Percentiles rank a stretch among this genome's conserved stretches.
Evolutionary conservation across 2,113 vertebrate species (phyloP).

Genomic region (Vulpes vulpes): DNA sequence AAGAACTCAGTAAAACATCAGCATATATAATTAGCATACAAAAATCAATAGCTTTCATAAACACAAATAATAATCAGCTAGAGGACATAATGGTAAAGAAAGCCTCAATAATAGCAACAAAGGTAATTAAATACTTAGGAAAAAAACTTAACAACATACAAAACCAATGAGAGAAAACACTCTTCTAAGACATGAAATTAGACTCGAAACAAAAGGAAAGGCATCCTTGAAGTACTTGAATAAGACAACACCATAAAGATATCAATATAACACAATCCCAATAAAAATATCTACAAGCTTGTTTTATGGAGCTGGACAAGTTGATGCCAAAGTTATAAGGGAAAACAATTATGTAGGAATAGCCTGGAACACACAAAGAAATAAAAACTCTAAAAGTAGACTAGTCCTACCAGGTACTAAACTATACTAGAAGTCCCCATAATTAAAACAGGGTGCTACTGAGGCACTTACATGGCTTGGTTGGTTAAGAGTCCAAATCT

Average conservation of each 20-base stretch:
- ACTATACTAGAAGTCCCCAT: background rate
- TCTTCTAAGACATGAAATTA: background rate
- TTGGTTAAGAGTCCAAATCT: background rate
- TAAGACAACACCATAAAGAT: background rate
- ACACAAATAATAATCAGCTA: background rate
- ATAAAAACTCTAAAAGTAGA: background rate
- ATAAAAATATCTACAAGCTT: background rate
- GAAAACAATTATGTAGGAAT: background rate
- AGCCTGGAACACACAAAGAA: background rate
- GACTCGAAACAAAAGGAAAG: background rate
- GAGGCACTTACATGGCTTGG: background rate
- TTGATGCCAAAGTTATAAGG: background rate
- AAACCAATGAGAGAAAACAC: background rate
- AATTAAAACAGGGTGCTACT: background rate
- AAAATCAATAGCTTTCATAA: slow-evolving; percentile 33
- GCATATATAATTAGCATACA: background rate
- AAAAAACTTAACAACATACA: background rate
- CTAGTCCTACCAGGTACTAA: background rate
- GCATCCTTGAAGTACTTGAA: background rate
- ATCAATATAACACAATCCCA: background rate
- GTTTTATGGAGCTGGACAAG: slow-evolving; percentile 2
- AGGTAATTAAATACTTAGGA: slow-evolving; percentile 5
- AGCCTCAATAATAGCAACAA: slow-evolving; percentile 8
- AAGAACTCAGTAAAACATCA: background rate
- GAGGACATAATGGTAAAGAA: background rate